These are phyloP conservation scores for Actenoides hombroni DNA, from an alignment of 2,113 vertebrate species.

Conservation along the genomic window DNA sequence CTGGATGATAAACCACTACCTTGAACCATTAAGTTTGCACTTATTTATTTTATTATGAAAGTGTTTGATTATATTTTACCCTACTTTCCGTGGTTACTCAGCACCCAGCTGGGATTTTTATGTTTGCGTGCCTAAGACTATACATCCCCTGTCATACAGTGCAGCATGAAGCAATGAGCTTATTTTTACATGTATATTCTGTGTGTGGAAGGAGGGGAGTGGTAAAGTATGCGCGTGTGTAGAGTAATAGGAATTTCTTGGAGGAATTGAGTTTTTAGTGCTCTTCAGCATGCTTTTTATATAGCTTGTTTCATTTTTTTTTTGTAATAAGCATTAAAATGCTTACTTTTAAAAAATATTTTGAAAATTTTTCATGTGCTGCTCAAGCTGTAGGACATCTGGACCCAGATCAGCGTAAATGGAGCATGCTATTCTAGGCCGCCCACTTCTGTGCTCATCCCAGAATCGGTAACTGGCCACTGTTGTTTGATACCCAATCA, in stretches of 20 bases:
- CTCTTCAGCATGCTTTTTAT: background rate
- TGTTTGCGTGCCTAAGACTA: constrained; percentile 1
- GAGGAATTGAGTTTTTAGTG: background rate
- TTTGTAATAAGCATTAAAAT: background rate
- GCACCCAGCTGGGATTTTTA: background rate
- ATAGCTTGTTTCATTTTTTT: background rate
- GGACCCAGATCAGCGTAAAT: background rate
- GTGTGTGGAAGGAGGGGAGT: background rate
- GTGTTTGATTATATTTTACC: constrained; percentile 4
- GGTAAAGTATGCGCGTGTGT: background rate
- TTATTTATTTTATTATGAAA: constrained; percentile 4
- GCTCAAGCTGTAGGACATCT: background rate
- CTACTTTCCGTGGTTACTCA: background rate
- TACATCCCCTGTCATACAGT: background rate
- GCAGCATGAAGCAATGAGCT: background rate
- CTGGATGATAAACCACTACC: background rate
- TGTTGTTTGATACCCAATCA: background rate
- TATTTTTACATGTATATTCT: background rate
- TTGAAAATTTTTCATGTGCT: background rate
- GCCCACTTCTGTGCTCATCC: background rate
- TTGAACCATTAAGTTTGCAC: background rate
- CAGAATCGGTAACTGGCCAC: rapidly evolving
- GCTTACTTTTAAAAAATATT: background rate
- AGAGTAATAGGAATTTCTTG: background rate
- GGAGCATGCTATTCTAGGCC: background rate